A percentile compares a stretch with the other conserved stretches of the same genome.
phyloP scores from a whole-genome alignment of 2,888 invertebrate genomes.

The Drosophila bunnanda region DNA sequence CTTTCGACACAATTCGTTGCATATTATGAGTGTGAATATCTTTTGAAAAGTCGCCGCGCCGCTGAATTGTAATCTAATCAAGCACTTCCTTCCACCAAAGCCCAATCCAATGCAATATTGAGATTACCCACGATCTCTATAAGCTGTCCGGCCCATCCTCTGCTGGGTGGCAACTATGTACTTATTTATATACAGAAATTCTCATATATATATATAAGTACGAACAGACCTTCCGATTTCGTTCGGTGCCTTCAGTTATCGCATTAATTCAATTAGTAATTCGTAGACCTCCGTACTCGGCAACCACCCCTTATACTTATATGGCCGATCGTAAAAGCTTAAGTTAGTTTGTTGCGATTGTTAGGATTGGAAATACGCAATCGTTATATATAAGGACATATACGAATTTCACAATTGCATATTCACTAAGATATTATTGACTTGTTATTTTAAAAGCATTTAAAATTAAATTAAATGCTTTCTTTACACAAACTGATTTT shows the following conservation, averaged over 20 bases:
- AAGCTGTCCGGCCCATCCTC: slow-evolving; percentile 9
- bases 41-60: slow-evolving; percentile 38
- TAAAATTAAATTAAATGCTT: neutral
- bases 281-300: slow-evolving; percentile 1
- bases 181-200: neutral
- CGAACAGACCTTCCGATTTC: slow-evolving; percentile 23
- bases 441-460: neutral
- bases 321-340: slow-evolving; percentile 3
- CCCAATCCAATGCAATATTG: slow-evolving; percentile 51
- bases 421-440: neutral
- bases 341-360: neutral
- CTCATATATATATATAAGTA: neutral
- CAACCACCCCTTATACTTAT: neutral
- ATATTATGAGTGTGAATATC: slow-evolving; percentile 24
- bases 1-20: slow-evolving; percentile 22
- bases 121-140: slow-evolving; percentile 38
- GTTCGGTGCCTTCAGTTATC: slow-evolving; percentile 57
- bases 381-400: neutral
- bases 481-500: too few relatives aligned
- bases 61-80: slow-evolving; percentile 63
- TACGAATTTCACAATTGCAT: neutral
- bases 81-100: slow-evolving; percentile 47
- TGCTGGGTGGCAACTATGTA: slow-evolving; percentile 28
- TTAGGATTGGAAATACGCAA: neutral
- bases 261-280: slow-evolving; percentile 62